These are phyloP conservation scores for Latrodectus hesperus DNA, from an alignment of 2,888 invertebrate species.

Conservation along the genomic window DNA sequence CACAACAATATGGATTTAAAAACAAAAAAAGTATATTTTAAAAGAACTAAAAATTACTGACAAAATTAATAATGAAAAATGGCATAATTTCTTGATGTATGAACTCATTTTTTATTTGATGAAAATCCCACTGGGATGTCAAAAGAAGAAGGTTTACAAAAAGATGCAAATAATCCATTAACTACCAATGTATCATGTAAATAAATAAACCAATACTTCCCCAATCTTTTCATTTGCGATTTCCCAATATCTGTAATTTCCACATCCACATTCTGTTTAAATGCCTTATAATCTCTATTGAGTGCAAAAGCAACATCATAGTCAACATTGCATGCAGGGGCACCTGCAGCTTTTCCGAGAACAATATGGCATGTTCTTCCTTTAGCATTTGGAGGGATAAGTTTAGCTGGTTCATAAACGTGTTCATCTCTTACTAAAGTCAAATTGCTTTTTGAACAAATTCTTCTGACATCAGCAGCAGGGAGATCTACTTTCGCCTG, in stretches of 20 bases:
- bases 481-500: slow-evolving; percentile 1
- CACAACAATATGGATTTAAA: too few species aligned
- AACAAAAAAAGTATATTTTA: too few species aligned
- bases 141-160: slow-evolving; percentile 15
- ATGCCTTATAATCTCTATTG: neutral
- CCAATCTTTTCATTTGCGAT: slow-evolving; percentile 32
- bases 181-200: slow-evolving; percentile 32
- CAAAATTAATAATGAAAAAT: too few species aligned
- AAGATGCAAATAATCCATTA: slow-evolving; percentile 46
- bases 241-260: slow-evolving; percentile 7
- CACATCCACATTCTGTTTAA: neutral
- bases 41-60: too few species aligned
- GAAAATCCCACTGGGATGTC: neutral
- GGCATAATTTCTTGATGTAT: too few species aligned
- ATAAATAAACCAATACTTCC: slow-evolving; percentile 45
- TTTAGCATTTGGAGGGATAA: slow-evolving; percentile 9
- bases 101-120: neutral
- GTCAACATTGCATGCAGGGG: slow-evolving; percentile 14
- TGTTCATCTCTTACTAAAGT: slow-evolving; percentile 23
- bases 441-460: slow-evolving; percentile 31
- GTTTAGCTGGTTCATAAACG: neutral
- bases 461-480: neutral
- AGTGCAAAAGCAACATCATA: slow-evolving; percentile 49
- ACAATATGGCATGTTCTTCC: slow-evolving; percentile 51
- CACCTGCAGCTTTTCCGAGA: slow-evolving; percentile 24